A percentile compares a stretch with the other conserved stretches of the same genome.
These are phyloP conservation scores for Ericerus pela DNA, from an alignment of 1,140 invertebrate genomes.

Conservation along the genomic window DNA sequence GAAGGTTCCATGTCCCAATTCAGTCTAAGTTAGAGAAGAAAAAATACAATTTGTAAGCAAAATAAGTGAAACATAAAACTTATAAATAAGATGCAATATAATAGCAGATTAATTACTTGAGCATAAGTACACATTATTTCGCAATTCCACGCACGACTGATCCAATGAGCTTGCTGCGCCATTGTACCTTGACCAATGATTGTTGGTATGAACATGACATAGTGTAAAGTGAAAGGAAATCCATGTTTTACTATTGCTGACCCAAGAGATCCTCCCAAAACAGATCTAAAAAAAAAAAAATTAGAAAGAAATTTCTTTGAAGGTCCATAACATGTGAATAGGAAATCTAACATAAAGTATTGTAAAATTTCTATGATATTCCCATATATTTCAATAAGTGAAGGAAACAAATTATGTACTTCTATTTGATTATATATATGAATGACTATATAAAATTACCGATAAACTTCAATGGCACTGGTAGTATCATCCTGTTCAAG, in stretches of 20 bases:
- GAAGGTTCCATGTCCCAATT: conserved; percentile 86
- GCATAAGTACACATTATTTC: conserved; percentile 85
- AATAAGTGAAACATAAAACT: background rate
- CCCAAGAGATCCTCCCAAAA: conserved; percentile 59
- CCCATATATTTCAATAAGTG: too few relatives aligned
- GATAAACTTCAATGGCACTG: conserved; percentile 22
- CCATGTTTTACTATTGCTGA: conserved; percentile 65
- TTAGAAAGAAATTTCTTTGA: too few relatives aligned
- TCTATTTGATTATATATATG: too few relatives aligned
- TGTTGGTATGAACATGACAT: conserved; percentile 83
- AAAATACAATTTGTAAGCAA: too few relatives aligned
- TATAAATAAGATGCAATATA: background rate
- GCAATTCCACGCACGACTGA: conserved; percentile 60
- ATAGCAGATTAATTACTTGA: conserved; percentile 42
- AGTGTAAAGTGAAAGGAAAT: conserved; percentile 66
- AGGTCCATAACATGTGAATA: too few relatives aligned
- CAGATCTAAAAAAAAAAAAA: conserved; percentile 43
- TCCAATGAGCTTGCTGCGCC: conserved; percentile 76
- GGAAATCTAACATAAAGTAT: too few relatives aligned
- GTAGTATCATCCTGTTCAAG: conserved; percentile 20
- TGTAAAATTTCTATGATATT: too few relatives aligned
- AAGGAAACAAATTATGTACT: too few relatives aligned
- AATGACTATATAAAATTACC: too few relatives aligned
- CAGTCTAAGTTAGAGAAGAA: conserved; percentile 53
- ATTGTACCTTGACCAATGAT: conserved; percentile 71